These are phyloP conservation scores for Ctenoplectra terminalis DNA, from an alignment of 1,140 invertebrate species.

Conservation along the genomic window DNA sequence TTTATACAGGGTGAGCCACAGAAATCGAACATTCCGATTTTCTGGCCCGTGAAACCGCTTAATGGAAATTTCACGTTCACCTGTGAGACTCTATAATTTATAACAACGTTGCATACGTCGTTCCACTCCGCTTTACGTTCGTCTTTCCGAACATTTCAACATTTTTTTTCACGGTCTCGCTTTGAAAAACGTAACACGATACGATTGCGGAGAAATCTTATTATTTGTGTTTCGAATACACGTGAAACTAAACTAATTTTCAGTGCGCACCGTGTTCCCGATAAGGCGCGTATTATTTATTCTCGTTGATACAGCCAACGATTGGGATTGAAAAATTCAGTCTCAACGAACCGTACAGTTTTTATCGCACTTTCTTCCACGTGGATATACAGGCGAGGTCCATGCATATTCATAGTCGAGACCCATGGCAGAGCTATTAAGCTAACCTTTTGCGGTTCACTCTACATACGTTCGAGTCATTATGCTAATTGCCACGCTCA, in stretches of 20 bases:
- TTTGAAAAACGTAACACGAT: too few species aligned
- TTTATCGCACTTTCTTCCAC: conserved; percentile 10
- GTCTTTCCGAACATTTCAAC: too few species aligned
- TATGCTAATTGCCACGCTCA: conserved; percentile 32
- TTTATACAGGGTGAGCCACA: conserved; percentile 35
- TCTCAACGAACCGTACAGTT: background rate
- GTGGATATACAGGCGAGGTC: background rate
- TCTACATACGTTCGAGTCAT: conserved; percentile 9
- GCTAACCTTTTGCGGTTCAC: background rate
- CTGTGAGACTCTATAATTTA: too few species aligned
- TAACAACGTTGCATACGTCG: too few species aligned
- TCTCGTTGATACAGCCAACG: too few species aligned
- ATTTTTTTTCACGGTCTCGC: too few species aligned
- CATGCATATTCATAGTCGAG: conserved; percentile 4
- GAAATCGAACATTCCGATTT: conserved; percentile 19
- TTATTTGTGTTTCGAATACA: background rate
- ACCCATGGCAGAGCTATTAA: background rate
- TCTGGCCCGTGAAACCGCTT: background rate
- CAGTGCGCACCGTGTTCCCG: background rate
- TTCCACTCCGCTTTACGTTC: too few species aligned
- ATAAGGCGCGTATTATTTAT: background rate
- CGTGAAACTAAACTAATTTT: background rate
- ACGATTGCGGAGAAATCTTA: too few species aligned
- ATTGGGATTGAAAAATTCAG: background rate
- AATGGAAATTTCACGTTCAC: background rate